Evolutionary conservation across 2,113 vertebrate species (phyloP), one percentile per base, ranked within the genome.

Genomic region (Sylvia atricapilla): DNA sequence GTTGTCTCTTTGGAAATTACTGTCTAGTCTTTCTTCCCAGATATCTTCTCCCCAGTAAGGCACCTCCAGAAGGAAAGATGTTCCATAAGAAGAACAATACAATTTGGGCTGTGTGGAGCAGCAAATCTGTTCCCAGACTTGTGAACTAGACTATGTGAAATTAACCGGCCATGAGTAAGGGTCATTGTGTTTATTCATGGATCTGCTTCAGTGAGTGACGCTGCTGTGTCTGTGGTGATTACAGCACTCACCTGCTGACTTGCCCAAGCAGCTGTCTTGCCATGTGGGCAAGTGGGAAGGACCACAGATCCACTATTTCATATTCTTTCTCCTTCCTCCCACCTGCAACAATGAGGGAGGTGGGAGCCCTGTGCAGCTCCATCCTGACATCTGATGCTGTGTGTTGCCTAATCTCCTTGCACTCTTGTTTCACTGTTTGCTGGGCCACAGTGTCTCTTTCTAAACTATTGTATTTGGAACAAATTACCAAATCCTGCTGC

Each of bases 381-480:
- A 17, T 76, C 39, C 47, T 82, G 0, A 0, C 25, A 60, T 56
- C 49, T 62, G 59, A 49, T n/a, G 53, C 59, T 43, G 28, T 31
- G 63, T 55, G 35, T 68, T 2, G 8, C 50, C 59, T 74, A 15
- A 2, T 89, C 18, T 33, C 28, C 33, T 20, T 1, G 1, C 66
- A 47, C 19, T 76, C 18, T 74, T 68, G 7, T 87, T 89, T 78
- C 46, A 33, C 74, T 9, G 3, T 59, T 95, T 77, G 62, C 84
- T 85, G 58, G 55, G 81, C 84, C 75, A 50, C 58, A 79, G 62
- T 12, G 41, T 50, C 33, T 72, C 68, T 49, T 82, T 74, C 49
- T 83, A 33, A 77, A 70, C 27, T 47, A 77, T 56, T 95, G 47
- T 93, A 49, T 94, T 94, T 94, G 59, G 46, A 95, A 70, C 50